Base-by-base conservation (phyloP, 1,140 invertebrate genomes). In the Panagrolaimus sp. region DNA sequence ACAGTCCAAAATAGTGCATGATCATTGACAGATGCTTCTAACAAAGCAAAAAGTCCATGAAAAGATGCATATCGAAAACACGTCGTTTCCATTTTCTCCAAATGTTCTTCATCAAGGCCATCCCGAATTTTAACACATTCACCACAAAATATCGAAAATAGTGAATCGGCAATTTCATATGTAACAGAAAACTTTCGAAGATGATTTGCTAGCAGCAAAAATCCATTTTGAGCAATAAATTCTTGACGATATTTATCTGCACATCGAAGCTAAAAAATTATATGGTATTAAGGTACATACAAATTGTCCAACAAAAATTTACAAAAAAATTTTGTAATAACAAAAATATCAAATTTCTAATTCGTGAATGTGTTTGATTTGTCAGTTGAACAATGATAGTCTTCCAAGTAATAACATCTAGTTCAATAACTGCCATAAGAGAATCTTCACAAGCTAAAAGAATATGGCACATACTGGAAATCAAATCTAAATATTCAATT, bases 271-370 rank as follows among this genome's bases (percentile, higher is more conserved):
- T 71, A 14, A 72, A 71, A 43, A 20, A 42, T 11, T 38, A 45
- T 43, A 16, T 11, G 62, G 25, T 16, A 43, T 20, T 20, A 67
- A 57, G 1, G 51, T 5, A n/a, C 13, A n/a, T n/a, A 25, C 1
- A 57, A 57, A 57, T 9, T 25, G 11, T 1, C 2, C 31, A 38
- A 38, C 25, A n/a, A 42, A 66, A 46, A 53, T 73, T 48, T 45
- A 73, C 72, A 47, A 75, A 78, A 70, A 74, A 74, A 43, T 75
- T 75, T 66, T 75, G 79, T 11, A 75, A 53, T 1, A 75, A 62
- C 25, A 38, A 25, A 38, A 75, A 66, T n/a, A 67, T 78, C 43
- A 70, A 43, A 5, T 74, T 65, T 14, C 74, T 48, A 38, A 79
- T 73, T 16, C 47, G 48, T 11, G 44, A 51, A 53, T 78, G 63